Evolutionary conservation across 2,797 vertebrate genomes (phyloP).

Genomic region (Myripristis murdjan): DNA sequence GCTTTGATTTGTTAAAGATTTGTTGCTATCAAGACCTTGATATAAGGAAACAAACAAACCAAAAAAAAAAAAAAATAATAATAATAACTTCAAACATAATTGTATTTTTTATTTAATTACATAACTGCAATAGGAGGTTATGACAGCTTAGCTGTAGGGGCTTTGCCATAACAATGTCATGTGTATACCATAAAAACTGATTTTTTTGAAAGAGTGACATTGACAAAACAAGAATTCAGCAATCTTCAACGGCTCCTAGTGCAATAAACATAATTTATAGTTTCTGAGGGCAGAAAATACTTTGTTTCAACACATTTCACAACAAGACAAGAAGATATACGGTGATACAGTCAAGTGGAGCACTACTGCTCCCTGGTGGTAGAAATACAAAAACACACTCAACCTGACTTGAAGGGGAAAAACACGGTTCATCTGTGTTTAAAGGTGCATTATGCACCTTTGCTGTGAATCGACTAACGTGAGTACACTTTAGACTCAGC

Average conservation of each 20-base stretch:
- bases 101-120: conserved; percentile 26
- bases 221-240: not conserved
- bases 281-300: not conserved
- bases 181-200: not conserved
- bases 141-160: too few species aligned
- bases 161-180: too few species aligned
- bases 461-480: too few species aligned
- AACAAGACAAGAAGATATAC: not conserved
- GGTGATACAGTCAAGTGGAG: not conserved
- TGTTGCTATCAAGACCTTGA: conserved; percentile 45
- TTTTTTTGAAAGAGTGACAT: too few species aligned
- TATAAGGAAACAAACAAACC: too few species aligned
- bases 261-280: too few species aligned
- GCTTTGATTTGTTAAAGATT: too few species aligned
- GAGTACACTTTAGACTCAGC: too few species aligned
- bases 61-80: too few species aligned
- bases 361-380: conserved; percentile 68
- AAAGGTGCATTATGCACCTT: too few species aligned
- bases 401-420: not conserved
- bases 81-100: too few species aligned
- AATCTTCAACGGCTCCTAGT: not conserved
- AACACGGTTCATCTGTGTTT: not conserved
- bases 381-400: not conserved
- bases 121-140: not conserved
- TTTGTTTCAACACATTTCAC: not conserved